phyloP scores from a whole-genome alignment of 2,797 vertebrate genomes.

The Rousettus madagascariensis region DNA sequence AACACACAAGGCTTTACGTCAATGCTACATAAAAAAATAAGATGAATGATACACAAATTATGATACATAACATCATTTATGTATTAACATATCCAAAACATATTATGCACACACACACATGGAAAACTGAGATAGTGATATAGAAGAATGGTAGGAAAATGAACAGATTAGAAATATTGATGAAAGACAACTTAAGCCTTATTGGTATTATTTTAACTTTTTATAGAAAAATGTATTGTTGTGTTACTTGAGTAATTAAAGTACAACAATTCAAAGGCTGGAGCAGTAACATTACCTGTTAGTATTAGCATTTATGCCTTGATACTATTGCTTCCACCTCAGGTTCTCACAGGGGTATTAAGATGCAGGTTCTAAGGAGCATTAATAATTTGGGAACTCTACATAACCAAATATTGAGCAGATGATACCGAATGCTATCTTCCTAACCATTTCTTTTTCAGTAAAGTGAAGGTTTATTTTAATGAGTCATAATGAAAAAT shows the following conservation, averaged over 20 bases:
- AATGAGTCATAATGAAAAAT: background rate
- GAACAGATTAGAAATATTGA: background rate
- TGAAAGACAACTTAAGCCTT: background rate
- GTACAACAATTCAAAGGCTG: background rate
- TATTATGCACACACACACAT: background rate
- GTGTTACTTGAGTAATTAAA: background rate
- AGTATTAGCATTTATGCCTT: background rate
- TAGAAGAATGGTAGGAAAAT: background rate
- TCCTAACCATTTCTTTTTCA: background rate
- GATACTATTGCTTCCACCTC: background rate
- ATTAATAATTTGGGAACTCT: background rate
- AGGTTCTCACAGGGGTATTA: background rate
- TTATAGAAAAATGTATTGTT: background rate
- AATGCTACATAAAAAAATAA: background rate
- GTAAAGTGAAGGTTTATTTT: background rate
- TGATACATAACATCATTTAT: background rate
- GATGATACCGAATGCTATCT: too few relatives aligned
- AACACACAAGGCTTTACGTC: background rate
- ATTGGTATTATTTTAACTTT: background rate
- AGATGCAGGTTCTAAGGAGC: background rate
- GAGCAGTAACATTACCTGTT: background rate
- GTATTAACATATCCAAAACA: background rate
- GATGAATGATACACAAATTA: background rate
- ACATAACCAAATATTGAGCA: background rate
- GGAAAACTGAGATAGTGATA: background rate